Base-by-base conservation (phyloP, 92 coral and sea anemone genomes). In the Paramuricea clavata region DNA sequence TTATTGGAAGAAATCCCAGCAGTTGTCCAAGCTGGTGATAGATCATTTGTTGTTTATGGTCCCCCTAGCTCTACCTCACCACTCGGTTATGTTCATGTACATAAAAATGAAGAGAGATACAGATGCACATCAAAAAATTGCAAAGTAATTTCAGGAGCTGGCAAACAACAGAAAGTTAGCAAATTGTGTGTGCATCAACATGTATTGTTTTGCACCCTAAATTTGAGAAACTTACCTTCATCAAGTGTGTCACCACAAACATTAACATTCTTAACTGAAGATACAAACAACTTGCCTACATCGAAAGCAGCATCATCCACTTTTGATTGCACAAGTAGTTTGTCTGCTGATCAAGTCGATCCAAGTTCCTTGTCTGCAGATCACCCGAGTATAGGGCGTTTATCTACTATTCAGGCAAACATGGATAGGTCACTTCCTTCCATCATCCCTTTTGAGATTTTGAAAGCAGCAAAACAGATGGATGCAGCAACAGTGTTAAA, bases 31-130 rank as follows among this genome's bases (percentile, higher is more conserved):
- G 87, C 80, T 0, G 90, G 81, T 22, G 54, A 85, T 6, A 74
- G 80, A 60, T 81, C 78, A 22, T 86, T 19, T 64, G 89, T 34
- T 25, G 89, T 86, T 16, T 86, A 28, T 86, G 85, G 79, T 6
- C 77, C 79, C 16, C 85, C 78, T 32, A 77, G 78, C 59, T 70
- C 85, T 6, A 60, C 85, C 15, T 60, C 89, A 10, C 89, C 78
- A 25, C 50, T 86, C 61, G 85, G 89, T 17, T 86, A 60, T 26
- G 42, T 65, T 2, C 89, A 86, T 47, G 50, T 84, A 6, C 15
- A 74, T 27, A 77, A 43, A 47, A 22, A 15, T 13, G 39, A 56
- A 1, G 43, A 30, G 6, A 7, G n/a, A 0, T 77, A 77, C 33
- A 75, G 47, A 9, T 86, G 89, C n/a, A 32, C 85, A 9, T 33